phyloP scores from a whole-genome alignment of 2,797 vertebrate species.

The Percopsis omiscomaycus region DNA sequence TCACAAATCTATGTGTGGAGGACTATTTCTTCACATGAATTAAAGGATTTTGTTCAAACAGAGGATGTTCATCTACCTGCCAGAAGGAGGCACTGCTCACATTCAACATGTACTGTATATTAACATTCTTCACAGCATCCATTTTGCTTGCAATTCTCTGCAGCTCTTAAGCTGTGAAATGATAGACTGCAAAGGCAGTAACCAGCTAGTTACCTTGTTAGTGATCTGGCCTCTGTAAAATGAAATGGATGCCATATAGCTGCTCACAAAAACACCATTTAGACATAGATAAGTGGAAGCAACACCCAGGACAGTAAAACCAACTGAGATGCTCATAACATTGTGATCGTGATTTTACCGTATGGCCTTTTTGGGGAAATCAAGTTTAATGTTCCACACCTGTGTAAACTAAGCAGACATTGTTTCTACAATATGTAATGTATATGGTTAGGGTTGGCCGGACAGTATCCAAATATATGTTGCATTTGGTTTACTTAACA shows the following conservation, averaged over 20 bases:
- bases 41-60: conserved; percentile 28
- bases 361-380: no score
- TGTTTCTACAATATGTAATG: not conserved
- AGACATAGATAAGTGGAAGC: conserved; percentile 50
- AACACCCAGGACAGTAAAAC: conserved; percentile 52
- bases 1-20: no score
- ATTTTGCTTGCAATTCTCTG: conserved; percentile 73
- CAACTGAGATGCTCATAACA: conserved; percentile 22
- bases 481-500: no score
- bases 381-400: no score
- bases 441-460: not conserved
- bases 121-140: conserved; percentile 66
- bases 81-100: conserved; percentile 69
- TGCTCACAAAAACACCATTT: conserved; percentile 46
- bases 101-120: conserved; percentile 30
- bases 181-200: conserved; percentile 59
- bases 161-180: conserved; percentile 69
- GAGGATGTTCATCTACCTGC: conserved; percentile 34
- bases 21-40: conserved; percentile 16
- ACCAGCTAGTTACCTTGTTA: conserved; percentile 52
- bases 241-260: conserved; percentile 29
- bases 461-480: no score
- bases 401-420: no score
- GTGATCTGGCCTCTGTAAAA: conserved; percentile 61
- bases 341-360: conserved; percentile 8